These are phyloP conservation scores for Drosophila gunungcola DNA, from an alignment of 1,140 invertebrate genomes.

Conservation along the genomic window DNA sequence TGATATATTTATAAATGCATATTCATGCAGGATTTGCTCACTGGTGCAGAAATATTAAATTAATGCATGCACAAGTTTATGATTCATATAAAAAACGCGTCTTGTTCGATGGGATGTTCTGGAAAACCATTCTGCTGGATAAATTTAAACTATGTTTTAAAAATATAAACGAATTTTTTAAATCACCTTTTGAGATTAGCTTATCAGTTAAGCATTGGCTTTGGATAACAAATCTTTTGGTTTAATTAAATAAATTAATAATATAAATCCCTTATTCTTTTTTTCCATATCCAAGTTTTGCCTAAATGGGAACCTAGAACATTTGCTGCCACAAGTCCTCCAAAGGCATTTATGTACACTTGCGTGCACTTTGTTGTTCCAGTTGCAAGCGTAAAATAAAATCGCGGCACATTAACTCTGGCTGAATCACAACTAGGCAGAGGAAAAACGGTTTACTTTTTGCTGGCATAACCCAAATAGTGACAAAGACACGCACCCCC, in stretches of 20 bases:
- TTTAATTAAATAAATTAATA: no score
- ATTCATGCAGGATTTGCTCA: slow-evolving; percentile 61
- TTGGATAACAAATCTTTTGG: no score
- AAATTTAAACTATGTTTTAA: no score
- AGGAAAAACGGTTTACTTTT: slow-evolving; percentile 14
- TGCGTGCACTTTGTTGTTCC: slow-evolving; percentile 52
- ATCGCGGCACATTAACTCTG: slow-evolving; percentile 54
- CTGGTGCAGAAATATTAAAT: slow-evolving; percentile 59
- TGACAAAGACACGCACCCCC: slow-evolving; percentile 50
- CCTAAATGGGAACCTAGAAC: background rate
- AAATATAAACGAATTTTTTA: no score
- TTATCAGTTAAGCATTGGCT: no score
- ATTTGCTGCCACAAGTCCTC: slow-evolving; percentile 5
- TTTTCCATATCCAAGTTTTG: background rate
- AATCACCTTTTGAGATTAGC: background rate
- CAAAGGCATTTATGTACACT: slow-evolving; percentile 35
- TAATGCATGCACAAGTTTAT: slow-evolving; percentile 46
- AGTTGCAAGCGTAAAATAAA: slow-evolving; percentile 32
- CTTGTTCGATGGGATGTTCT: slow-evolving; percentile 6
- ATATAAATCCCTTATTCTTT: background rate
- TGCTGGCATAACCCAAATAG: slow-evolving; percentile 16
- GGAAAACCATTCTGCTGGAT: background rate
- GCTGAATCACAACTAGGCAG: slow-evolving; percentile 4
- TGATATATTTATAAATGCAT: slow-evolving; percentile 49
- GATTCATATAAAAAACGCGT: background rate